Percentiles rank a stretch among this genome's conserved stretches.
Evolutionary conservation across 2,113 vertebrate genomes (phyloP).

Genomic region (Gorsachius goisagi): DNA sequence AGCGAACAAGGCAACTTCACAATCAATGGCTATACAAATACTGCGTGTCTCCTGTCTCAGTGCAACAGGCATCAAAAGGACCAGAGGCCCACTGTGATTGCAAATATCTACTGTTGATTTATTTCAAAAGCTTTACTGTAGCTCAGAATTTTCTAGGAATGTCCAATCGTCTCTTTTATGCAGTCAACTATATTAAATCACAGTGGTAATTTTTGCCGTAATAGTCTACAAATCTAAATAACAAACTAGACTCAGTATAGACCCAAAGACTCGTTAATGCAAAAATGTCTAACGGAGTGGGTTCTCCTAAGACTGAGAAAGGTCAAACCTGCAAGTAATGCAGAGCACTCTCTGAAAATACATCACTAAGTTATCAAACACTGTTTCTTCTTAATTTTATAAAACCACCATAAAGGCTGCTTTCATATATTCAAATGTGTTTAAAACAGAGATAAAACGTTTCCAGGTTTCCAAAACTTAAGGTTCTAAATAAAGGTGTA

Average conservation of each 20-base stretch:
- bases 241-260: neutral
- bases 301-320: neutral
- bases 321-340: neutral
- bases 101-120: neutral
- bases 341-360: neutral
- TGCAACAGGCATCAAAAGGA: neutral
- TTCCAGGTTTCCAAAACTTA: neutral
- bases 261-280: neutral
- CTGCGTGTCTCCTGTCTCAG: neutral
- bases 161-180: neutral
- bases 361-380: neutral
- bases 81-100: neutral
- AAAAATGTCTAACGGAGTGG: neutral
- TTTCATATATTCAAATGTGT: neutral
- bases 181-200: neutral
- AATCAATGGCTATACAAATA: neutral
- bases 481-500: neutral
- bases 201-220: neutral
- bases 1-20: neutral
- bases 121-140: neutral
- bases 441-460: neutral
- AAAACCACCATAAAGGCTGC: neutral
- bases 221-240: neutral
- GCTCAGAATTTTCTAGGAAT: neutral
- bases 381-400: neutral